Evolutionary conservation across 2,888 invertebrate species (phyloP).

Genomic region (Amiota minor): DNA sequence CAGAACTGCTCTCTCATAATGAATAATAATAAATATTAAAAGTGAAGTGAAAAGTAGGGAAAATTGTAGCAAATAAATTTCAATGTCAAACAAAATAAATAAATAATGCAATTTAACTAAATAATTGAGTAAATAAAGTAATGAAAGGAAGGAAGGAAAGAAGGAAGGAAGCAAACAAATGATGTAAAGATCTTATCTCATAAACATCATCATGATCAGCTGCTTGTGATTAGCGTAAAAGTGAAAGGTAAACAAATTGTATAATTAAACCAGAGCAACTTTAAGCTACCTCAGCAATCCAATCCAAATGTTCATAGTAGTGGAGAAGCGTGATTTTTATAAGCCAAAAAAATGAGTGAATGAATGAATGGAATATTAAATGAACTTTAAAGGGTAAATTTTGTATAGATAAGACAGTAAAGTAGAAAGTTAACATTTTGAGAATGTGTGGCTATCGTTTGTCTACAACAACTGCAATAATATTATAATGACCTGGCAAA

Average conservation of each 20-base stretch:
- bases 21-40: background rate
- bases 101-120: background rate
- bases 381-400: background rate
- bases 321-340: slow-evolving; percentile 4
- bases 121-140: slow-evolving; percentile 2
- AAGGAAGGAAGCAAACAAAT: background rate
- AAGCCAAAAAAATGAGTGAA: background rate
- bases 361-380: background rate
- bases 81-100: background rate
- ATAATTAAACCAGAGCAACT: background rate
- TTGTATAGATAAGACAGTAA: background rate
- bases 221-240: slow-evolving; percentile 41
- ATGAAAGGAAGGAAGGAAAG: background rate
- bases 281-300: background rate
- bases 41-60: background rate
- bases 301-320: slow-evolving; percentile 11
- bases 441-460: background rate
- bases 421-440: background rate
- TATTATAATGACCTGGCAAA: too few relatives aligned
- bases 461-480: slow-evolving; percentile 1
- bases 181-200: too few relatives aligned
- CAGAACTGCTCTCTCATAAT: background rate
- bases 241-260: slow-evolving; percentile 25
- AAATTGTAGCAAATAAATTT: slow-evolving; percentile 8
- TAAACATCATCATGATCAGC: slow-evolving; percentile 36